Evolutionary conservation across 2,113 vertebrate genomes (phyloP).

Genomic region (Petrocephalus microphthalmus): DNA sequence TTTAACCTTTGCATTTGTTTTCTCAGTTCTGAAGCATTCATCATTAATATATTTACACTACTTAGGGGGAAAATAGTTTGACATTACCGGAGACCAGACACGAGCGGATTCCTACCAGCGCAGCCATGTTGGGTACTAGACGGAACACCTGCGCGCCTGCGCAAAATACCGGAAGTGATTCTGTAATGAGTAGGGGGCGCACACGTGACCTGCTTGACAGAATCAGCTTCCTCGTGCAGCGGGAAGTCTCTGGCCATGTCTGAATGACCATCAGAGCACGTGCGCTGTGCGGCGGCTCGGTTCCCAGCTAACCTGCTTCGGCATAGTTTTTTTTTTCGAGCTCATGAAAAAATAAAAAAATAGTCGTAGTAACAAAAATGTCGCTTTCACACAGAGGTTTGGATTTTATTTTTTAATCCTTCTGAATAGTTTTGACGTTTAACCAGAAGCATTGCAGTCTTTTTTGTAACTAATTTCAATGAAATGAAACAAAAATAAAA

Average conservation of each 20-base stretch:
- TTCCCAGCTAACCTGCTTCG: neutral
- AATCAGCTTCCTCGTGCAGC: neutral
- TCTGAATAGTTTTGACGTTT: neutral
- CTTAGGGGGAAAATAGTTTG: neutral
- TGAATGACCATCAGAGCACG: neutral
- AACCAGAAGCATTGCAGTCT: neutral
- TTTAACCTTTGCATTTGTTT: neutral
- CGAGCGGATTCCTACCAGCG: neutral
- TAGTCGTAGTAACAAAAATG: neutral
- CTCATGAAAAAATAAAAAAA: neutral
- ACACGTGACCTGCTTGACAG: neutral
- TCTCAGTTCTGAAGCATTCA: neutral
- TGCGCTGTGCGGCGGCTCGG: neutral
- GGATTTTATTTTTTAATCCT: neutral
- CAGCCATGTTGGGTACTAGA: neutral
- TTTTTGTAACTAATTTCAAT: neutral
- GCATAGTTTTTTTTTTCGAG: neutral
- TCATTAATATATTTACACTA: neutral
- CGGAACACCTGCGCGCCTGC: neutral
- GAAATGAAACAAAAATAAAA: neutral
- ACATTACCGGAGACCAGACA: constrained; percentile 5
- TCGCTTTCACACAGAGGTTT: neutral
- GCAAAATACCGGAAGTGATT: neutral
- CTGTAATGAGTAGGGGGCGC: neutral
- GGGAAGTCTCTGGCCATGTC: neutral